Base-by-base conservation (phyloP, 2,888 invertebrate species). In the Chrysolina haemoptera region DNA sequence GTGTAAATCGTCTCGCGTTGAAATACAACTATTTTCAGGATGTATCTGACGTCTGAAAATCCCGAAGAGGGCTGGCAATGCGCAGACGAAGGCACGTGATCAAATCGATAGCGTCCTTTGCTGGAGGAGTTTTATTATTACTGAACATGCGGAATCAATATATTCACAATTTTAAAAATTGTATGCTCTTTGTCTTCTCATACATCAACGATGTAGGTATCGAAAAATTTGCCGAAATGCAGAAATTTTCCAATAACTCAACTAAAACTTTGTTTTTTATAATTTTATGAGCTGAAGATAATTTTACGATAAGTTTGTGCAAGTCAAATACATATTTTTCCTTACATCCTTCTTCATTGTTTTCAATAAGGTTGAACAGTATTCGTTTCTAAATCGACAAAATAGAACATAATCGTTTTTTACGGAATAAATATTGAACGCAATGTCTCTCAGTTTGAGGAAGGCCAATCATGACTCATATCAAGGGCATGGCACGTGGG, bases 81-180 rank as follows among this genome's bases (percentile, higher is more conserved):
- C 77, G 77, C 77, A 74, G 71, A 68, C 46, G 53, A 66, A 68
- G 71, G 65, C 81, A 82, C 82, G 80, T 82, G 82, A 82, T 75
- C 79, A 43, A 79, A 82, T 82, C 82, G 81, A 82, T 82, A 82
- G 70, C 63, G 59, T 64, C 76, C 76, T 78, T 79, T 76, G 78
- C 79, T 76, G 80, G 78, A 78, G 78, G 75, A 74, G 73, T 73
- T 74, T 62, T 71, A 71, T 73, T 75, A 76, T 76, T 76, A 77
- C 74, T 68, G 73, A 75, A 76, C 75, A 76, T 70, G 76, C 62
- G 74, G 77, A 81, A 82, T 82, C 82, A 80, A 82, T 82, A 82
- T 78, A 77, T 79, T 79, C 77, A 75, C 76, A 70, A 72, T 73
- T 74, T 67, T 20, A 68, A 73, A 63, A 69, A 63, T 53, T 62